Conservation (phyloP, 2,113 vertebrate species). For the Silurus asotus region DNA sequence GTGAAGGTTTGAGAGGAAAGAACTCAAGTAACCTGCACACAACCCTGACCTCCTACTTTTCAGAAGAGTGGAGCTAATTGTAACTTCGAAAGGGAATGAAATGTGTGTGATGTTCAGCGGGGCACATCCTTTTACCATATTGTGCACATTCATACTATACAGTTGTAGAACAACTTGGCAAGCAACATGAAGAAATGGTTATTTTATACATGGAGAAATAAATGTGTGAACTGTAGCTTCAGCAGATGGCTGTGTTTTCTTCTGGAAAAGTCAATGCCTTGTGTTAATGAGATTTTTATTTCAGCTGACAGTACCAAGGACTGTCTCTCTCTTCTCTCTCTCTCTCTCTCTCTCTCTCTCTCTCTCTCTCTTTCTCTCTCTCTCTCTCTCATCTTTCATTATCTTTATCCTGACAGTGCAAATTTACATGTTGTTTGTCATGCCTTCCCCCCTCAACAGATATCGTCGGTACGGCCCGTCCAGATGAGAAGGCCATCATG, state of each 20-base stretch:
- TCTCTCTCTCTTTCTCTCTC: neutral
- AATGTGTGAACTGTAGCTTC: neutral
- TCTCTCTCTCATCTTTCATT: neutral
- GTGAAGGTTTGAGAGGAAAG: neutral
- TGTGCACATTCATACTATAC: neutral
- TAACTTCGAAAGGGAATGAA: neutral
- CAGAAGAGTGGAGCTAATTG: neutral
- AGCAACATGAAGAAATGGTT: neutral
- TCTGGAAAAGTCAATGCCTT: neutral
- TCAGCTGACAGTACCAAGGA: slow-evolving; percentile 12
- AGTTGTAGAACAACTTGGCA: neutral
- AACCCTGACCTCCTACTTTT: neutral
- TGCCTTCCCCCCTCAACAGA: slow-evolving; percentile 73
- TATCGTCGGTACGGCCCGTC: slow-evolving; percentile 98
- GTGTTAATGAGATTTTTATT: neutral
- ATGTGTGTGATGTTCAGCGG: neutral
- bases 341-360: neutral
- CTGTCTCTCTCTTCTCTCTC: neutral
- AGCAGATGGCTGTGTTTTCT: neutral
- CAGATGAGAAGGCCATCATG: slow-evolving; percentile 99
- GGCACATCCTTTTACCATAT: neutral
- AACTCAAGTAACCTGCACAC: neutral
- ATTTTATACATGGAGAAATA: neutral
- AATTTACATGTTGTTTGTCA: neutral
- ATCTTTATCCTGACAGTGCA: slow-evolving; percentile 12